Evolutionary conservation across 2,888 invertebrate species (phyloP).

Genomic region (Lithodes maja): DNA sequence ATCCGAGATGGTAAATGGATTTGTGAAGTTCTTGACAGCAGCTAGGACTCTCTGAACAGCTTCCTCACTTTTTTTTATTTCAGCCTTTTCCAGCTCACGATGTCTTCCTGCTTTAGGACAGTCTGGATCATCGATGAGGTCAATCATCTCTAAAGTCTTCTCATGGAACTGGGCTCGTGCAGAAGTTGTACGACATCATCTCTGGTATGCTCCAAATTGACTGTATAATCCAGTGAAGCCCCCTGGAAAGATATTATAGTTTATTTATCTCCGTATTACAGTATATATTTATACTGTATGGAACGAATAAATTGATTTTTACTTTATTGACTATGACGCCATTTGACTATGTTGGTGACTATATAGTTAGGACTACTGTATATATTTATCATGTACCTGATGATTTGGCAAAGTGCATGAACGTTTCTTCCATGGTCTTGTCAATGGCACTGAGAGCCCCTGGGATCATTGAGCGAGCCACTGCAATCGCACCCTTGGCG

Average conservation of each 20-base stretch:
- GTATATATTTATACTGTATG: too few species aligned
- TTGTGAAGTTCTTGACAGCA: too few species aligned
- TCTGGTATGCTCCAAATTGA: not conserved
- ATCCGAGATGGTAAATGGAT: too few species aligned
- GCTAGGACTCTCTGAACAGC: too few species aligned
- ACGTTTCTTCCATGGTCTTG: slow-evolving; percentile 7
- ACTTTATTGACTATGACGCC: too few species aligned
- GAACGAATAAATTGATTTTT: too few species aligned
- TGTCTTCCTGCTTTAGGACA: not conserved
- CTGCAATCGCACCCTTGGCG: not conserved
- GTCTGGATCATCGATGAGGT: not conserved
- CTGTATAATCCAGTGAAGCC: not conserved
- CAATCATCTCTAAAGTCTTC: not conserved
- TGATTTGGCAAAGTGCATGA: slow-evolving; percentile 28
- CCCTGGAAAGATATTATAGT: not conserved
- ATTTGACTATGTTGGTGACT: not conserved
- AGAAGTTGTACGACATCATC: not conserved
- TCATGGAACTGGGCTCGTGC: slow-evolving; percentile 10
- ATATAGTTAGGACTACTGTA: not conserved
- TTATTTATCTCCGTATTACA: not conserved
- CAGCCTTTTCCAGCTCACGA: too few species aligned
- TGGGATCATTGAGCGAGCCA: slow-evolving; percentile 20
- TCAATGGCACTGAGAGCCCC: not conserved
- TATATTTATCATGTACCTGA: too few species aligned
- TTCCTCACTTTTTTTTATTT: too few species aligned